Conservation (phyloP, 2,888 invertebrate genomes). For the Nomada lathburiana region DNA sequence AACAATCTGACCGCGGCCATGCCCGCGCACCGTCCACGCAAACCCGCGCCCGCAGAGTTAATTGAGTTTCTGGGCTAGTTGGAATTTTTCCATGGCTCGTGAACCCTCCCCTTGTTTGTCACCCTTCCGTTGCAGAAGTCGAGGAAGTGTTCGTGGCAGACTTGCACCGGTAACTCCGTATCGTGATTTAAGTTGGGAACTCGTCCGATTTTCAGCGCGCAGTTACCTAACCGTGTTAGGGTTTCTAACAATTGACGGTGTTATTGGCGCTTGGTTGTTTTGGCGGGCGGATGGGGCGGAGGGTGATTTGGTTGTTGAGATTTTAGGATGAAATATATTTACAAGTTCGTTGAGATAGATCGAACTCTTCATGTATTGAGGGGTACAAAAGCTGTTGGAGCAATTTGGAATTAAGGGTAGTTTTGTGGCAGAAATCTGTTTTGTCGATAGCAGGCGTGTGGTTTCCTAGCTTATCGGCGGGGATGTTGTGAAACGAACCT, state of each 20-base stretch:
- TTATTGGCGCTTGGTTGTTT: background rate
- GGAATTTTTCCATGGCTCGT: conserved; percentile 21
- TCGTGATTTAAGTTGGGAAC: background rate
- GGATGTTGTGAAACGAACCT: background rate
- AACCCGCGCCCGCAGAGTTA: conserved; percentile 42
- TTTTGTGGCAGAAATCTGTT: background rate
- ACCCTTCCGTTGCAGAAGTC: background rate
- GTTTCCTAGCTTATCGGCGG: background rate
- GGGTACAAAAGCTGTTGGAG: too few relatives aligned
- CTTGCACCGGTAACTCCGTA: too few relatives aligned
- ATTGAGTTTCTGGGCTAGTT: conserved; percentile 58
- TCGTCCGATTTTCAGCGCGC: too few relatives aligned
- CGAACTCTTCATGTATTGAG: too few relatives aligned
- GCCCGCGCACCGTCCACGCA: conserved; percentile 55
- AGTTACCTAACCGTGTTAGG: background rate
- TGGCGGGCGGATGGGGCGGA: background rate
- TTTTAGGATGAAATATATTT: background rate
- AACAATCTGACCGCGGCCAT: conserved; percentile 69
- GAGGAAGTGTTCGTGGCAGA: background rate
- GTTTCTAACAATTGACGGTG: background rate
- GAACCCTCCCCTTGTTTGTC: background rate
- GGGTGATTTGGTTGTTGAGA: too few relatives aligned
- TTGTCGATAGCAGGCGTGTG: conserved; percentile 25
- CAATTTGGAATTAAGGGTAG: background rate
- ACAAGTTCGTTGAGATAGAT: too few relatives aligned